A percentile compares a stretch with the other conserved stretches of the same genome.
Evolutionary conservation across 2,888 invertebrate genomes (phyloP).

Genomic region (Coelogynopora nodosa): DNA sequence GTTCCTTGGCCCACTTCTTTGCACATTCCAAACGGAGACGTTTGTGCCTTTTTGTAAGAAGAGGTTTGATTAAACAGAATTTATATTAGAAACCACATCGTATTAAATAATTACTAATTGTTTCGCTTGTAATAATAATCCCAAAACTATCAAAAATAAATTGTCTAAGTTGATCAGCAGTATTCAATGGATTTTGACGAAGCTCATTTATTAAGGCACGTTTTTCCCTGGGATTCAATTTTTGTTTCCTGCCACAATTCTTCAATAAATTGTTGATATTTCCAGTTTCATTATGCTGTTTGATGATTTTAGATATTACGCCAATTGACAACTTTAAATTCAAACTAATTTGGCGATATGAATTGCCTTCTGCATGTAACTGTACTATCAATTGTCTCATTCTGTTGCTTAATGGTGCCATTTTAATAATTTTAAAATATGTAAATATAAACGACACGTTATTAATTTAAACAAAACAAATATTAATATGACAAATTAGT

Average conservation of each 20-base stretch:
- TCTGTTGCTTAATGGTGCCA: no score
- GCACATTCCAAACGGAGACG: neutral
- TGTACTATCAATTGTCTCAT: no score
- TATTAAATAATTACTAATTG: neutral
- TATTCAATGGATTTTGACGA: neutral
- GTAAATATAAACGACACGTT: no score
- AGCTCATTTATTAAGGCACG: slow-evolving; percentile 14
- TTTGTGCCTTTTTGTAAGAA: neutral
- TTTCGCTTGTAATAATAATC: neutral
- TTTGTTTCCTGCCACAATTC: neutral
- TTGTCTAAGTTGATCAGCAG: neutral
- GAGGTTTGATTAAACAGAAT: neutral
- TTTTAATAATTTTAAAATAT: no score
- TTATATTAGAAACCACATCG: neutral
- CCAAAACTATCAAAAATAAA: slow-evolving; percentile 3
- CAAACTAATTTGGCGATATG: no score
- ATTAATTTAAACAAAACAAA: no score
- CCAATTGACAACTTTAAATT: no score
- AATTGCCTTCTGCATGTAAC: no score
- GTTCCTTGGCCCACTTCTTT: neutral
- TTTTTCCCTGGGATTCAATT: neutral
- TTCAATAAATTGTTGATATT: neutral
- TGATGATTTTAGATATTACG: no score
- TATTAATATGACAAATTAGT: no score
- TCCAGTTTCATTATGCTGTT: no score